Conservation (phyloP, 1,140 invertebrate species). For the Reticulitermes speratus region DNA sequence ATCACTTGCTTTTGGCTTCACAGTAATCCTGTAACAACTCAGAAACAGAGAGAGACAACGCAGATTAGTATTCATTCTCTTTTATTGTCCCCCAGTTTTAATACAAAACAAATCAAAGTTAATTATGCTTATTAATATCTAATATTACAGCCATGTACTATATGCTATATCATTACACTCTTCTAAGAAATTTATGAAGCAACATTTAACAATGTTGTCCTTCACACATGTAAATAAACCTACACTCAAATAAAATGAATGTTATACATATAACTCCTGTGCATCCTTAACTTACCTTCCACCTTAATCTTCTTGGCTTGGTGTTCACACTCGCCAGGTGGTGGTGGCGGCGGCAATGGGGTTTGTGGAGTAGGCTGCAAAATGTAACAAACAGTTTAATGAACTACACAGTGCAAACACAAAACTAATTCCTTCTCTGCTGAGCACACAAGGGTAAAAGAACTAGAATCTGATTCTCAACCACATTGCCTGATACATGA, state of each 20-base stretch:
- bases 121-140: constrained; percentile 9
- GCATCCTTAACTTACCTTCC: constrained; percentile 30
- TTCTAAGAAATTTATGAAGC: neutral
- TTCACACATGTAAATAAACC: neutral
- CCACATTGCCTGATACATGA: neutral
- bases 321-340: constrained; percentile 20
- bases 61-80: constrained; percentile 29
- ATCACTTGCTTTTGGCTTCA: constrained; percentile 34
- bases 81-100: constrained; percentile 19
- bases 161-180: constrained; percentile 14
- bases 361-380: constrained; percentile 20
- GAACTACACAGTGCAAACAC: too few species aligned
- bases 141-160: constrained; percentile 14
- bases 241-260: neutral
- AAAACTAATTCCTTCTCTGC: neutral
- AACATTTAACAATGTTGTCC: constrained; percentile 21
- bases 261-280: neutral
- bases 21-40: constrained; percentile 34
- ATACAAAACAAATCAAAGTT: constrained; percentile 22
- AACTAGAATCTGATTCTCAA: neutral
- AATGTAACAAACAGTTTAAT: neutral
- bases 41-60: constrained; percentile 34
- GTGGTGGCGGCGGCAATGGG: neutral
- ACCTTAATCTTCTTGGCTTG: constrained; percentile 28
- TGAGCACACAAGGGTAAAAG: neutral